These are phyloP conservation scores for Stegastes partitus DNA, from an alignment of 2,113 vertebrate species.

Conservation along the genomic window DNA sequence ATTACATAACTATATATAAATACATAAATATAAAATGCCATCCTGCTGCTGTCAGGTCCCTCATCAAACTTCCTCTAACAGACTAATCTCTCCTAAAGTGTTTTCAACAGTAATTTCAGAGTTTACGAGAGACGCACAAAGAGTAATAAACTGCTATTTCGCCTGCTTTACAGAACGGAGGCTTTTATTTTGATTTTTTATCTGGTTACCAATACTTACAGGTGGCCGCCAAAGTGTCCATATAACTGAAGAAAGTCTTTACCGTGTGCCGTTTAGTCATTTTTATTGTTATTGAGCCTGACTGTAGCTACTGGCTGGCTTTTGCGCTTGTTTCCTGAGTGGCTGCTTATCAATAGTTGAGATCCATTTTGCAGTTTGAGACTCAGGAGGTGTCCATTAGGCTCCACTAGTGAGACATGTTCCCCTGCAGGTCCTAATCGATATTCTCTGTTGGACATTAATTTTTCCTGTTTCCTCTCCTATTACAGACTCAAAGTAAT, in stretches of 20 bases:
- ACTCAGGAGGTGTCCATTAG: slow-evolving; percentile 66
- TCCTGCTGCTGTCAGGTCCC: not conserved
- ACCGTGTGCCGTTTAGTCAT: not conserved
- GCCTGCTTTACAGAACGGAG: not conserved
- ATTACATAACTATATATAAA: not conserved
- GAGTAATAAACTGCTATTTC: not conserved
- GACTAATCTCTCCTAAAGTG: no score
- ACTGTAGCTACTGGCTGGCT: slow-evolving; percentile 20
- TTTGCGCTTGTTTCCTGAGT: slow-evolving; percentile 29
- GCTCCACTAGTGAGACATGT: slow-evolving; percentile 65
- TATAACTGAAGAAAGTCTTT: not conserved
- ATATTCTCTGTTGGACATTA: slow-evolving; percentile 69
- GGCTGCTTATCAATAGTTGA: slow-evolving; percentile 45
- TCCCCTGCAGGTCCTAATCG: slow-evolving; percentile 63
- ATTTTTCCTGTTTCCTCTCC: slow-evolving; percentile 49
- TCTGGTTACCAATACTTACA: not conserved
- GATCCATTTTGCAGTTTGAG: slow-evolving; percentile 60
- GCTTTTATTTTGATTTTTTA: not conserved
- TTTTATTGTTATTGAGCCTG: slow-evolving; percentile 41
- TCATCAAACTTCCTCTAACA: no score
- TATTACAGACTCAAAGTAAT: slow-evolving; percentile 59
- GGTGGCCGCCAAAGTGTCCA: not conserved
- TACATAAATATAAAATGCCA: not conserved
- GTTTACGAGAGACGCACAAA: not conserved
- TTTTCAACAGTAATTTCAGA: not conserved